Evolutionary conservation across 2,797 vertebrate genomes (phyloP).

Genomic region (Coregonus suidteri): DNA sequence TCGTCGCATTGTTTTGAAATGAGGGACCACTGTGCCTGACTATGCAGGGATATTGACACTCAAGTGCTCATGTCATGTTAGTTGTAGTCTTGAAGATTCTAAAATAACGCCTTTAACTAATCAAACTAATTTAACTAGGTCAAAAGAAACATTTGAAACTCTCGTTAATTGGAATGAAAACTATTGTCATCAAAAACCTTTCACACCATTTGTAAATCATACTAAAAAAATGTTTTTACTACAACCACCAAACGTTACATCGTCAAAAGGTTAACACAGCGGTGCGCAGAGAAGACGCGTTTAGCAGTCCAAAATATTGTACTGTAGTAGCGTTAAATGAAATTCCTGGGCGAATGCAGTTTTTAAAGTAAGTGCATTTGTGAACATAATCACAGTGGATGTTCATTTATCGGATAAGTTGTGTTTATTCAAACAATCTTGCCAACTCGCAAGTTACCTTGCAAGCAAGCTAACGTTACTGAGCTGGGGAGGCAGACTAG

Average conservation of each 20-base stretch:
- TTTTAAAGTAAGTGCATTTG: neutral
- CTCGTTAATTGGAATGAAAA: neutral
- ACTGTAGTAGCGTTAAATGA: neutral
- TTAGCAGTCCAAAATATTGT: neutral
- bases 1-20: neutral
- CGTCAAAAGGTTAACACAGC: neutral
- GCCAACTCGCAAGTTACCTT: neutral
- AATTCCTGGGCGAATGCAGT: neutral
- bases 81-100: neutral
- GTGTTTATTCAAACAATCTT: neutral
- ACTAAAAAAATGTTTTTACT: neutral
- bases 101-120: neutral
- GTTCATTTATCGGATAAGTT: neutral
- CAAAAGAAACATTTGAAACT: neutral
- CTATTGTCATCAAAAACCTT: neutral
- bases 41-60: neutral
- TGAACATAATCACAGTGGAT: neutral
- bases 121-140: neutral
- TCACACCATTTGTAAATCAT: neutral
- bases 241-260: neutral
- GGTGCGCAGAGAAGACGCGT: neutral
- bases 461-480: neutral
- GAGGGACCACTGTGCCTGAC: neutral
- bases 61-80: neutral
- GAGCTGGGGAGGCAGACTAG: neutral